Evolutionary conservation across 2,797 vertebrate genomes (phyloP), one percentile per base, ranked within the genome.

Genomic region (Crypturellus tataupa): DNA sequence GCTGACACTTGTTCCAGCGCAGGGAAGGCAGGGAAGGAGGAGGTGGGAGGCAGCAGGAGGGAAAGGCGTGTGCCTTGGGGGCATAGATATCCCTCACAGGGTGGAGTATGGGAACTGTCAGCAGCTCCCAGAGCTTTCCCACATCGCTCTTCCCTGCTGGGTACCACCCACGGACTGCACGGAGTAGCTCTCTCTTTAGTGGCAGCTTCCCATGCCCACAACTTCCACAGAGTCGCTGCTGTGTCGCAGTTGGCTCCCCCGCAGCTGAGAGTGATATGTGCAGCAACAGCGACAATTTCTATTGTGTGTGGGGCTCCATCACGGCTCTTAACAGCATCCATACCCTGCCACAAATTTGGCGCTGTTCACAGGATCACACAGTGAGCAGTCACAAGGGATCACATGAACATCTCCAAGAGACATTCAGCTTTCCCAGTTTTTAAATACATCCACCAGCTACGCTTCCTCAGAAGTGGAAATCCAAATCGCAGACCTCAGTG

Each of bases 71-170:
- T 6, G 19, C 63, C 27, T 86, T 4, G 4, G 25, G 29, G 29
- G 10, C 27, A 56, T 4, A 56, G 55, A 56, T 56, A 56, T n/a
- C 6, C 55, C 31, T 11, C 72, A 19, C 24, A 59, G 87, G 68
- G 80, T 49, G 63, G 71, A 85, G 56, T 19, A 67, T 25, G 42
- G 51, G 47, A 96, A 87, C 35, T 79, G 68, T 87, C 71, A 93
- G 59, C 63, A 80, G 44, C 55, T 65, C 80, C 46, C 51, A 92
- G 21, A 0, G 2, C 35, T 80, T 92, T 85, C 68, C 75, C 67
- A 76, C 75, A 67, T 69, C 51, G 51, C 8, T 86, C 9, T 35
- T 76, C 51, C 64, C 71, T 76, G 63, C 80, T 73, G 68, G 11
- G 42, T 80, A 63, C 94, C 88, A 95, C 80, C 78, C 84, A 93